Base-by-base conservation (phyloP, 2,888 invertebrate species). In the Rhimphoctona megacephalus region DNA sequence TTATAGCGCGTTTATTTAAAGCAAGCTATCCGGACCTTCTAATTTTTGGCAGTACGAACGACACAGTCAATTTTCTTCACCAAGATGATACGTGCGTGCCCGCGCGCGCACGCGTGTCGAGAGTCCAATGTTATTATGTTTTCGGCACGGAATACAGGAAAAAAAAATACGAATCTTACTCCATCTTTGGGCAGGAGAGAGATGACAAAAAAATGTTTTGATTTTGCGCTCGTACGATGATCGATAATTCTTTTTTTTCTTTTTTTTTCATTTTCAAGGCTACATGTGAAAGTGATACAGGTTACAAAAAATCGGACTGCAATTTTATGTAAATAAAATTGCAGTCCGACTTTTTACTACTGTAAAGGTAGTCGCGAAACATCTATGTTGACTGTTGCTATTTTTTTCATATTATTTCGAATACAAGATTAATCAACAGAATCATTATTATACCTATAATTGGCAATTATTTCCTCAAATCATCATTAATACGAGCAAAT, bases 1-100 rank as follows among this genome's bases (percentile, higher is more conserved):
- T 73, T 83, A 83, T 79, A 73, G 81, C 67, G 30, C 74, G 79
- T 85, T 87, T 89, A 89, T 88, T 88, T 88, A 79, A 83, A 86
- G 89, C 89, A 69, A 70, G 79, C 84, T 81, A 83, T 83, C 84
- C 84, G 85, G 87, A 81, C 77, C 85, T 54, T 85, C 80, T 78
- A 80, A 85, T 84, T 87, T 82, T 85, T 82, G 69, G 81, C 87
- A 78, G 80, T 85, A 83, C 81, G 64, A 66, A 70, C 76, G 69
- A 69, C 61, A 69, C 22, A 52, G 86, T 81, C 81, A 82, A 85
- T 84, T 86, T 74, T 81, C 74, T 25, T 30, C 74, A 69, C 52
- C 74, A 33, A 49, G 57, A 69, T n/a, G n/a, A 54, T 61, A 30
- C 61, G 57, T 5, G 25, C 5, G 57, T 30, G 61, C 17, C 17